phyloP scores from a whole-genome alignment of 2,797 vertebrate genomes.

The Novumbra hubbsi region DNA sequence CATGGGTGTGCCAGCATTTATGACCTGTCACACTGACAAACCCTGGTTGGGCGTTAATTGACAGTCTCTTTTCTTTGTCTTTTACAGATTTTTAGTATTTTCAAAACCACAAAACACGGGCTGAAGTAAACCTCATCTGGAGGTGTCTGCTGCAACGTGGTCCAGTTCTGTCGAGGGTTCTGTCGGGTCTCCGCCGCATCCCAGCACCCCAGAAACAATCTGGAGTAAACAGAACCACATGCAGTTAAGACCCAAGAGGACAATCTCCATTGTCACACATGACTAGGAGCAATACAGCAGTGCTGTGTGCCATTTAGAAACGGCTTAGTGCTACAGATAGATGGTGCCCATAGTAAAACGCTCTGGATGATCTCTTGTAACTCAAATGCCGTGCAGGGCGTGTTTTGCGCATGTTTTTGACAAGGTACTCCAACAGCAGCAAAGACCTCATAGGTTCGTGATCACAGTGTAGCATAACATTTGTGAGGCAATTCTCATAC shows the following conservation, averaged over 20 bases:
- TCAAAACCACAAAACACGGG: neutral
- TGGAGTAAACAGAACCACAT: slow-evolving; percentile 31
- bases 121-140: slow-evolving; percentile 52
- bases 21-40: slow-evolving; percentile 11
- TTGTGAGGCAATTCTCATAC: too few species aligned
- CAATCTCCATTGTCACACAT: too few species aligned
- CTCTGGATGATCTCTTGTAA: too few species aligned
- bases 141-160: slow-evolving; percentile 41
- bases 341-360: too few species aligned
- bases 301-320: too few species aligned
- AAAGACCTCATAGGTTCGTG: too few species aligned
- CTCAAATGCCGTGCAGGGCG: too few species aligned
- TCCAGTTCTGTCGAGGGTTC: slow-evolving; percentile 42
- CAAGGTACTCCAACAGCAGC: too few species aligned
- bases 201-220: slow-evolving; percentile 61
- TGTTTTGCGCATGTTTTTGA: too few species aligned
- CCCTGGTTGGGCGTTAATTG: slow-evolving; percentile 17
- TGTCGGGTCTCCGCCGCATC: slow-evolving; percentile 41
- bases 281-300: too few species aligned
- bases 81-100: neutral
- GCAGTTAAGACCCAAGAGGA: neutral
- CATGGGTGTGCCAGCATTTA: neutral
- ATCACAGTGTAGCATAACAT: too few species aligned
- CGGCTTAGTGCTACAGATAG: too few species aligned
- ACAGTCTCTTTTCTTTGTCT: neutral